Evolutionary conservation across 2,113 vertebrate genomes (phyloP), one percentile per base, ranked within the genome.

Genomic region (Eidolon helvum): DNA sequence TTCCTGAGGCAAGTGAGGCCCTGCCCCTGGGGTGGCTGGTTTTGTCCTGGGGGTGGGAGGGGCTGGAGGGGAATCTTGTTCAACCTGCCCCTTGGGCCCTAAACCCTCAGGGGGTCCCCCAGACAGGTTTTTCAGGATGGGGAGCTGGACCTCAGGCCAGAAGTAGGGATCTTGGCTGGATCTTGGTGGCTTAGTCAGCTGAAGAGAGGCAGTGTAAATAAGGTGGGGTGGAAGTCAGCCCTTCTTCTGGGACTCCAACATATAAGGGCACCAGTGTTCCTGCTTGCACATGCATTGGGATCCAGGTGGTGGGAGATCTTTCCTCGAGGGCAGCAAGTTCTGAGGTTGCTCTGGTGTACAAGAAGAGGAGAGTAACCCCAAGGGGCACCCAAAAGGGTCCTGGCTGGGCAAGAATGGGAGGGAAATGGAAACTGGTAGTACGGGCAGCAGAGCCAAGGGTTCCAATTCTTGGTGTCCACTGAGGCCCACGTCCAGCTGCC

Each of bases 101-200:
- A 18, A 11, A 53, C 90, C 88, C 94, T 92, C 28, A 38, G 77
- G 87, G 19, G 0, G 30, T 18, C 18, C 30, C 38, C 11, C 50
- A 75, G 94, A 96, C 98, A 94, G 95, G 98, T 98, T 98, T 97
- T 98, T 97, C 98, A 90, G 91, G 98, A 84, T 57, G 38, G 50
- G 55, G 55, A 95, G 55, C 79, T 43, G 68, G 83, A 55, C 75
- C 66, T 90, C 2, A 26, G 69, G 77, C 61, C 43, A 16, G 19
- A 65, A 75, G 18, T 3, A 21, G 38, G n/a, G 53, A 43, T 48
- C 22, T 65, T 40, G 4, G 10, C 75, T 80, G 30, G 14, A 66
- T 72, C 26, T 43, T 65, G 0, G 30, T 69, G 38, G 57, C 21
- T 74, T 86, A 50, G 19, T 55, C 59, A 63, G 48, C 16, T 78